Evolutionary conservation across 1,140 invertebrate species (phyloP), one percentile per base, ranked within the genome.

Genomic region (Diuraphis noxia): DNA sequence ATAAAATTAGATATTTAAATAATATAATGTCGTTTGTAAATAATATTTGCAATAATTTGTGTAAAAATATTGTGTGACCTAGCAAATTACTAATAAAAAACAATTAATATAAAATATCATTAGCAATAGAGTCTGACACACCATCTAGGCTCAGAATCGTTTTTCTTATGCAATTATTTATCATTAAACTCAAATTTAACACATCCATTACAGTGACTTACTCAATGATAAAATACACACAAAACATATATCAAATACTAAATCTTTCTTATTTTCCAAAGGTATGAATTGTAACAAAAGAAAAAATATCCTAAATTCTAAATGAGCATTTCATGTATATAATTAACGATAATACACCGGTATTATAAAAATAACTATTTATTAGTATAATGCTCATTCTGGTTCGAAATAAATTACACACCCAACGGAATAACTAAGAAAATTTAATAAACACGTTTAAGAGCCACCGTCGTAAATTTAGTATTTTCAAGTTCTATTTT

Each of bases 381-480:
- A 17, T 63, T 4, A 63, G n/a, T 63, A 63, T n/a, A 72, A 72
- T 72, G 13, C 17, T n/a, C 4, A 17, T 17, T 0, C 17, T n/a
- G 30, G 17, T 72, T 17, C 9, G 30, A 17, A 72, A n/a, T 72
- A 72, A 72, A 72, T n/a, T 72, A 17, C 34, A 72, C 56, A 72
- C 13, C 56, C 30, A 17, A 25, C 36, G 8, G 23, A 38, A 38
- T 21, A 36, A 21, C 77, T 6, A 84, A 13, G 79, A 34, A 86
- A 49, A 49, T 86, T 49, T 86, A 86, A 86, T 87, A 52, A 38
- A 52, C 85, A 52, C 85, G 23, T 87, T 86, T 87, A 87, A 49
- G 17, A 36, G n/a, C 43, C 34, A 13, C 21, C 34, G 1, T 38
- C 9, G 17, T 25, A 56, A 38, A 52, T 87, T 56, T 36, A 52